Evolutionary conservation across 1,140 invertebrate genomes (phyloP), one percentile per base, ranked within the genome.

Genomic region (Camponotus floridanus): DNA sequence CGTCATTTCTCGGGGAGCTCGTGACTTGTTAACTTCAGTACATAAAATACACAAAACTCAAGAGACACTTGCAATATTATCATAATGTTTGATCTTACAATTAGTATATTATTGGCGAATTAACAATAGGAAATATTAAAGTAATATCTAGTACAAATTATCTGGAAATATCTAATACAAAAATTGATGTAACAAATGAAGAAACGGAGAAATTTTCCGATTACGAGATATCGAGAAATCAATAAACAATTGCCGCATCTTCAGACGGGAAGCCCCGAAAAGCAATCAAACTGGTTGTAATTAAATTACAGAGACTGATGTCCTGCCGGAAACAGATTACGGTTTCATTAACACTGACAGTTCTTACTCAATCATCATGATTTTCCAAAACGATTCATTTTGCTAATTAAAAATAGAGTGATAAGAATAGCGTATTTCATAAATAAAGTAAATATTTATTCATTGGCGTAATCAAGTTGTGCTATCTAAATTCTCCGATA

Each of bases 231-330:
- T 26, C 21, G 45, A 67, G 21, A 70, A 70, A 70, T 70, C 78
- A 64, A 80, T 67, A n/a, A 67, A 36, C 62, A 39, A 79, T 80
- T 70, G 21, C 11, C 36, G n/a, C 18, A 2, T 45, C 62, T 39
- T 26, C 21, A 42, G 57, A 42, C 48, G 15, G 21, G 64, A 70
- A 80, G 62, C 62, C 48, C 64, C 48, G 21, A 59, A 70, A 64
- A 70, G 55, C 64, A 80, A 80, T 80, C 76, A 70, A 59, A 80
- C 64, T 26, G 45, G 3, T 11, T 26, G 51, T 70, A 70, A 80
- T 80, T 39, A 57, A 80, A 59, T 80, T 9, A 15, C 36, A 1
- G 65, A 42, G 21, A 59, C n/a, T 36, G 51, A 70, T 48, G 36
- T 71, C 33, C 65, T 21, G 21, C 13, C 9, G 21, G 48, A 70